A percentile compares a stretch with the other conserved stretches of the same genome.
Conservation (phyloP, 2,888 invertebrate genomes). For the Hermaeophaga mercurialis region DNA sequence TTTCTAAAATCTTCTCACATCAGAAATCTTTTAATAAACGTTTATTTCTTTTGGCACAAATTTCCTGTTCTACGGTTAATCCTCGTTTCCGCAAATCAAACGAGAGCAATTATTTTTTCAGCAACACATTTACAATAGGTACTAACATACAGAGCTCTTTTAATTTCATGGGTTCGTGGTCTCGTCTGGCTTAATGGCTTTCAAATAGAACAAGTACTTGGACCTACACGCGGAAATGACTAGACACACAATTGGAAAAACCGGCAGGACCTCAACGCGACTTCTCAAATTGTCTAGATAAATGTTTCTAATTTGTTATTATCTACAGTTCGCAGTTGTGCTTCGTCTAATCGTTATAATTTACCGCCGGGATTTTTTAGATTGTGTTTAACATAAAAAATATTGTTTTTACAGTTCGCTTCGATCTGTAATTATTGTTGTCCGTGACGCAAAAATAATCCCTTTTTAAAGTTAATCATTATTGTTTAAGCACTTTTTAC, state of each 20-base stretch:
- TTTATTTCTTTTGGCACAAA: too few relatives aligned
- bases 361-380: too few relatives aligned
- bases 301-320: constrained; percentile 44
- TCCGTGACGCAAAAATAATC: too few relatives aligned
- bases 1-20: too few relatives aligned
- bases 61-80: too few relatives aligned
- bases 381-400: too few relatives aligned
- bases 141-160: constrained; percentile 27
- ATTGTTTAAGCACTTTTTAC: too few relatives aligned
- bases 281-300: constrained; percentile 44
- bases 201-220: constrained; percentile 41
- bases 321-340: constrained; percentile 11
- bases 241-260: constrained; percentile 43
- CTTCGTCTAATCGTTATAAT: constrained; percentile 10
- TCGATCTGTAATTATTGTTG: too few relatives aligned
- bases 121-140: neutral
- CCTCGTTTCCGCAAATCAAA: too few relatives aligned
- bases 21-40: too few relatives aligned
- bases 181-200: constrained; percentile 39
- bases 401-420: too few relatives aligned
- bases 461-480: too few relatives aligned
- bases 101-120: neutral
- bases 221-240: constrained; percentile 41
- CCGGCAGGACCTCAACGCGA: constrained; percentile 43
- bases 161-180: constrained; percentile 48